phyloP scores from a whole-genome alignment of 1,140 invertebrate genomes.

The Megathymus violae region DNA sequence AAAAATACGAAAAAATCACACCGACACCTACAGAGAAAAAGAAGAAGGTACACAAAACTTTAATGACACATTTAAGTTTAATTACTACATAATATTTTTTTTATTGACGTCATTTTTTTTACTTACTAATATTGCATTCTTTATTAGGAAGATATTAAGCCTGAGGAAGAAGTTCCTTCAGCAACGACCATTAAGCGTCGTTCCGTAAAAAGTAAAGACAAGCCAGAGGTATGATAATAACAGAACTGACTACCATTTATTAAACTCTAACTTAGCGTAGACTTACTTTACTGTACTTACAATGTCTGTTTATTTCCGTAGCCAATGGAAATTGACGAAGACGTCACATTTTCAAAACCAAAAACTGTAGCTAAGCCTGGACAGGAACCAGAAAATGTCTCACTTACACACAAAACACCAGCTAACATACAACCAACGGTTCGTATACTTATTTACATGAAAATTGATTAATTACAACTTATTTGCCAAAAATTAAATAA shows the following conservation, averaged over 20 bases:
- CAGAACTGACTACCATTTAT: not conserved
- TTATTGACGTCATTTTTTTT: no score
- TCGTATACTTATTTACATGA: constrained; percentile 46
- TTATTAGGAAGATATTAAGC: constrained; percentile 72
- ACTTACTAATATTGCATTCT: constrained; percentile 18
- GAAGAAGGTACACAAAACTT: constrained; percentile 69
- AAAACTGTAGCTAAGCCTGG: constrained; percentile 68
- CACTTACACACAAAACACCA: constrained; percentile 78
- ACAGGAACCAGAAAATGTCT: constrained; percentile 72
- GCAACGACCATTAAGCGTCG: constrained; percentile 65
- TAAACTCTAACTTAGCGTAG: constrained; percentile 28
- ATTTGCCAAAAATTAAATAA: no score
- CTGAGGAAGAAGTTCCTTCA: constrained; percentile 67
- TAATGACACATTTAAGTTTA: not conserved
- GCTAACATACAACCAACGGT: constrained; percentile 77
- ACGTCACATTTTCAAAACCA: constrained; percentile 64
- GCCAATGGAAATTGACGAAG: constrained; percentile 78
- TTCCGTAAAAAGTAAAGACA: constrained; percentile 74
- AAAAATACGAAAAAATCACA: constrained; percentile 84
- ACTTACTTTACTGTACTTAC: not conserved
- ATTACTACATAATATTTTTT: no score
- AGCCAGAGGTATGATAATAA: constrained; percentile 66
- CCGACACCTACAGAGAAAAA: constrained; percentile 80
- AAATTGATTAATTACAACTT: constrained; percentile 19
- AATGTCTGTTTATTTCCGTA: constrained; percentile 46